Conservation (phyloP, 2,113 vertebrate genomes). For the Carollia perspicillata region DNA sequence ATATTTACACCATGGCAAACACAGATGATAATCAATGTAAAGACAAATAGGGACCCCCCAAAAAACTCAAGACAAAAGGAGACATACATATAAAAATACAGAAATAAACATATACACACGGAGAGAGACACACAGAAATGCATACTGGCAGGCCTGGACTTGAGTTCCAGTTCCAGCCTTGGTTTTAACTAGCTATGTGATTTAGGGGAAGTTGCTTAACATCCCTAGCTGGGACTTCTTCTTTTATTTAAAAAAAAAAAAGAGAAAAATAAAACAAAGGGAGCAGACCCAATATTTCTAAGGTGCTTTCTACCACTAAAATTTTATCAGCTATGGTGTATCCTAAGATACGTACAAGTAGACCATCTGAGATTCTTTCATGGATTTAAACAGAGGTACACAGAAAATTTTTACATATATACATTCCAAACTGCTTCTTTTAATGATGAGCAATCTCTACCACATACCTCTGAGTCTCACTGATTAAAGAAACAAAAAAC, state of each 20-base stretch:
- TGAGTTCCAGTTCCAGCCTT: background rate
- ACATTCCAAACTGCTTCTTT: background rate
- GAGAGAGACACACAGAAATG: background rate
- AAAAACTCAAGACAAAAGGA: background rate
- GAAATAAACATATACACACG: background rate
- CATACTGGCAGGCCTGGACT: background rate
- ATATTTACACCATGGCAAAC: background rate
- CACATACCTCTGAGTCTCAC: background rate
- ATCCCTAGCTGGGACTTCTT: constrained; percentile 35
- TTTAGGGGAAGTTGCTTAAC: constrained; percentile 25
- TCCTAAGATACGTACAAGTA: background rate
- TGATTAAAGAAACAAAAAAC: constrained; percentile 8
- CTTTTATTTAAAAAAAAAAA: constrained; percentile 13
- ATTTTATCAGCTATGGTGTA: background rate
- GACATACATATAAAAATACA: background rate
- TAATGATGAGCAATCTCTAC: background rate
- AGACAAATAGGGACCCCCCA: background rate
- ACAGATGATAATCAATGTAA: background rate
- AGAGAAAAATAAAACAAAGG: background rate
- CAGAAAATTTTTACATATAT: background rate
- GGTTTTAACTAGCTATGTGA: background rate
- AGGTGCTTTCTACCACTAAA: background rate
- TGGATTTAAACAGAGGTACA: background rate
- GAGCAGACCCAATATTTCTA: background rate
- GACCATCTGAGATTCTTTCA: background rate